These are phyloP conservation scores for Drymodes brunneopygia DNA, from an alignment of 2,113 vertebrate species.

Conservation along the genomic window DNA sequence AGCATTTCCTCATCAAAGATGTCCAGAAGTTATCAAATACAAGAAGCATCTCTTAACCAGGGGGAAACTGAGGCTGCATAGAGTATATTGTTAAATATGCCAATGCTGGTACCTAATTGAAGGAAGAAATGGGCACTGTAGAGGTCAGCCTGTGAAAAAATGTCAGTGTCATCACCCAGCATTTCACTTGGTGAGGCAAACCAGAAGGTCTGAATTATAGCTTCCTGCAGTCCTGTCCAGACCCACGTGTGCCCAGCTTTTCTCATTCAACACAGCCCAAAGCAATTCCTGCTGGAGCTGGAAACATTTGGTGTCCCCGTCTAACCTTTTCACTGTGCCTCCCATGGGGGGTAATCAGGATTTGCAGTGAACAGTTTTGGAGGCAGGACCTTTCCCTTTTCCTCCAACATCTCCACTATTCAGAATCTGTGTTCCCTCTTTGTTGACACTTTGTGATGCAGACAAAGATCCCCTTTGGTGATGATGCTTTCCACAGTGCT, in stretches of 20 bases:
- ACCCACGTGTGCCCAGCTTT: not conserved
- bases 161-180: not conserved
- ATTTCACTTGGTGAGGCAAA: conserved; percentile 2
- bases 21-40: not conserved
- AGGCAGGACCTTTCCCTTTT: not conserved
- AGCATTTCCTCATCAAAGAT: not conserved
- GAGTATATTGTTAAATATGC: not conserved
- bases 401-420: not conserved
- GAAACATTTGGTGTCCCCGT: conserved; percentile 1
- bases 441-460: not conserved
- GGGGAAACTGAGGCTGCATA: not conserved
- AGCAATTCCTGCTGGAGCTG: not conserved
- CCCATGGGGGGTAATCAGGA: not conserved
- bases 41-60: not conserved
- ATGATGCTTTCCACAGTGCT: not conserved
- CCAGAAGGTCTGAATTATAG: not conserved
- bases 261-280: conserved; percentile 12
- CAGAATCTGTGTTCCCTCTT: not conserved
- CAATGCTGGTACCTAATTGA: not conserved
- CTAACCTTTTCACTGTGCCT: not conserved
- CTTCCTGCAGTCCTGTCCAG: not conserved
- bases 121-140: not conserved
- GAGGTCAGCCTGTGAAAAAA: not conserved
- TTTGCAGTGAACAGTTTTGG: not conserved
- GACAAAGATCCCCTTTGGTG: not conserved